Evolutionary conservation across 2,797 vertebrate species (phyloP).

Genomic region (Staurois parvus): DNA sequence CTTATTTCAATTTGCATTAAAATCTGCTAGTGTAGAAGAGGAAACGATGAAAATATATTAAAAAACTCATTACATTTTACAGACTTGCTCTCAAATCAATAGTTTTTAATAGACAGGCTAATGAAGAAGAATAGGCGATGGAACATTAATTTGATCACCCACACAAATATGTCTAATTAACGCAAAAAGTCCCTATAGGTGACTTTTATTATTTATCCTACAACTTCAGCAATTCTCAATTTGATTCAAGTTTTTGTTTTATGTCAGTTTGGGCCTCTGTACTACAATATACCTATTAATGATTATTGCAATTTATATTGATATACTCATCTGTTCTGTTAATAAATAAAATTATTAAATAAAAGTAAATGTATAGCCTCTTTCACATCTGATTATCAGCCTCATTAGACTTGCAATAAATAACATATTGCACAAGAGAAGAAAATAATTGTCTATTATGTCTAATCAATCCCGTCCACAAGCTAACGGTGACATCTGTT

Average conservation of each 20-base stretch:
- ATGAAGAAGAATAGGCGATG: neutral
- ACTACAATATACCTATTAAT: neutral
- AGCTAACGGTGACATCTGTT: constrained; percentile 48
- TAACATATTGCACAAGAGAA: constrained; percentile 47
- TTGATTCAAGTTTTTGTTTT: neutral
- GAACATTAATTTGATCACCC: neutral
- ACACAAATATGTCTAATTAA: neutral
- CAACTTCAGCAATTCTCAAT: neutral
- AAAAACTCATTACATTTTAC: neutral
- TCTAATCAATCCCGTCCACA: constrained; percentile 59
- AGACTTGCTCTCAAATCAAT: neutral
- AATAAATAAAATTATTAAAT: neutral
- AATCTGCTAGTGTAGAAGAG: neutral
- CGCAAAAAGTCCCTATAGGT: too few relatives aligned
- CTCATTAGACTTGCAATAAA: constrained; percentile 53
- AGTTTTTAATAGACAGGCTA: neutral
- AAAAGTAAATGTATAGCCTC: constrained; percentile 18
- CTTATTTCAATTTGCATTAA: neutral
- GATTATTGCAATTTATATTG: neutral
- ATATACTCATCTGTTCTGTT: neutral
- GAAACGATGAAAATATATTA: neutral
- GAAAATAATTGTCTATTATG: constrained; percentile 56
- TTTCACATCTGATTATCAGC: constrained; percentile 49
- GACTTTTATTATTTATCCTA: neutral
- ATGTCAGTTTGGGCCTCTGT: neutral